phyloP scores from a whole-genome alignment of 2,888 invertebrate genomes.

The Drosophila fungiperda region DNA sequence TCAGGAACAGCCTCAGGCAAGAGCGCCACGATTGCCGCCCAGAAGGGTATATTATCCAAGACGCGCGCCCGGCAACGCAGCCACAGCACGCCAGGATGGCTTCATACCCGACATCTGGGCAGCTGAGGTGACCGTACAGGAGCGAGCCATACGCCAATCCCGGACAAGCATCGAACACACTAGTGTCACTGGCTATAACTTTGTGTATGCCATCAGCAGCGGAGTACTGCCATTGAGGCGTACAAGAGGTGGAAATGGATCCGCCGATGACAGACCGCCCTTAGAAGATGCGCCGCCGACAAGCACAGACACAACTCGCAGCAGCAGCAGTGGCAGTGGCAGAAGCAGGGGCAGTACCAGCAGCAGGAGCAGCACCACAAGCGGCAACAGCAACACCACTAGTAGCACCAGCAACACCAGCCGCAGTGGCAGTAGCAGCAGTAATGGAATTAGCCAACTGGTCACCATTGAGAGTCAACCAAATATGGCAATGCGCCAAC shows the following conservation, averaged over 20 bases:
- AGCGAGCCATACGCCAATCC: slow-evolving; percentile 82
- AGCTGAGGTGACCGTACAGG: slow-evolving; percentile 84
- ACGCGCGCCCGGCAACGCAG: slow-evolving; percentile 3
- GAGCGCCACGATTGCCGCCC: slow-evolving; percentile 2
- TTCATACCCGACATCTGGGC: slow-evolving; percentile 85
- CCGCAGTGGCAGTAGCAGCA: slow-evolving; percentile 35
- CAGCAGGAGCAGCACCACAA: slow-evolving; percentile 41
- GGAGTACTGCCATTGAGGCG: slow-evolving; percentile 79
- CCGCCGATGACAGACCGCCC: not conserved
- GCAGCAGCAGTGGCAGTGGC: not conserved
- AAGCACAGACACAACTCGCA: not conserved
- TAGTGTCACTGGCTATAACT: slow-evolving; percentile 83
- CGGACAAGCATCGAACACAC: slow-evolving; percentile 77
- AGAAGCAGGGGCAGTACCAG: not conserved
- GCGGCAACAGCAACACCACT: slow-evolving; percentile 7
- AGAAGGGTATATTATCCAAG: slow-evolving; percentile 9
- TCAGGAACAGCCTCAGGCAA: not conserved
- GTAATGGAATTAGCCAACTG: slow-evolving; percentile 36
- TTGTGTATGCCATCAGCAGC: slow-evolving; percentile 85
- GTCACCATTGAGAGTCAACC: slow-evolving; percentile 48
- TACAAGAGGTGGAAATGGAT: not conserved
- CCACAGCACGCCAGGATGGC: slow-evolving; percentile 57
- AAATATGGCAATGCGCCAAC: slow-evolving; percentile 59
- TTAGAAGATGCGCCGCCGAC: not conserved
- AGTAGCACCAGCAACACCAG: slow-evolving; percentile 16